Evolutionary conservation across 2,888 invertebrate genomes (phyloP).

Genomic region (Pammene aurita): DNA sequence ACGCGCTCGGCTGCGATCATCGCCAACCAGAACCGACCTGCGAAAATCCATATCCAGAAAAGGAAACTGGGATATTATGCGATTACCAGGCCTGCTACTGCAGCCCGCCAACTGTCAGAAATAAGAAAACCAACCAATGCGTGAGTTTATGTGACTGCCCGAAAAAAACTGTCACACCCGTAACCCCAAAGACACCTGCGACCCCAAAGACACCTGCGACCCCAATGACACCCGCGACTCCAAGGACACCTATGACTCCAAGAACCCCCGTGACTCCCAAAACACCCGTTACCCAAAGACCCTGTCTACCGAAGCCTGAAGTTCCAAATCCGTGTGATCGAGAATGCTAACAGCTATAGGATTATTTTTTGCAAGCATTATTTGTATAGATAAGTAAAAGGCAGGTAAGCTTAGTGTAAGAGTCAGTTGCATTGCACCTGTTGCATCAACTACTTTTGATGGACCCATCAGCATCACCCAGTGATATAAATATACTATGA

Average conservation of each 20-base stretch:
- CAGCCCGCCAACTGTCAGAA: conserved; percentile 42
- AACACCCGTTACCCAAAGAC: neutral
- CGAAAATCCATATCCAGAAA: conserved; percentile 34
- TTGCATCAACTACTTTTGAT: too few relatives aligned
- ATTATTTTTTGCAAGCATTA: too few relatives aligned
- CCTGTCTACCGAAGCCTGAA: neutral
- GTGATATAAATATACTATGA: too few relatives aligned
- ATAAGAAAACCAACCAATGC: conserved; percentile 32
- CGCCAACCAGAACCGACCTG: conserved; percentile 42
- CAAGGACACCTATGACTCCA: neutral
- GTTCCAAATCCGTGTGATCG: too few relatives aligned
- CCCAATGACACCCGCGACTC: neutral
- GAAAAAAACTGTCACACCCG: neutral
- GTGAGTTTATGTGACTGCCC: conserved; percentile 36
- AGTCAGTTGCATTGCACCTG: too few relatives aligned
- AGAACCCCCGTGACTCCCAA: neutral
- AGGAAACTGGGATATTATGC: conserved; percentile 31
- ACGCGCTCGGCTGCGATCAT: conserved; percentile 40
- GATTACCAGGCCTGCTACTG: conserved; percentile 46
- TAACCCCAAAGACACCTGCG: neutral
- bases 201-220: neutral
- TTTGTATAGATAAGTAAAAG: too few relatives aligned
- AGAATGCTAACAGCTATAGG: too few relatives aligned
- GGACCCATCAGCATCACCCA: too few relatives aligned
- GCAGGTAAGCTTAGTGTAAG: too few relatives aligned